Conservation (phyloP, 1,140 invertebrate genomes). For the Drosophila asahinai region DNA sequence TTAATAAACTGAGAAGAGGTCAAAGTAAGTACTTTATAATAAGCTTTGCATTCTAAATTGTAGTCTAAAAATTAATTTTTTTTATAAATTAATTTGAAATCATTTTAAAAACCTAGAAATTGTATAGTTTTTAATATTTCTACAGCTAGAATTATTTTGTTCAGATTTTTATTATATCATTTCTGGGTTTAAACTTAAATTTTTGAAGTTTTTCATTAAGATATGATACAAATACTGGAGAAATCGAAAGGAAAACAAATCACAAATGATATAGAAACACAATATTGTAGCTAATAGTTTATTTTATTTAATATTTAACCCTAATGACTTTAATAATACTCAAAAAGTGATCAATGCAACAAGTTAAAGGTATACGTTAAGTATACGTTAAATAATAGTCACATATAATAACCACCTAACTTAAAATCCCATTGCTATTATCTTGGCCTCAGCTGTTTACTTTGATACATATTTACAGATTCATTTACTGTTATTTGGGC, state of each 20-base stretch:
- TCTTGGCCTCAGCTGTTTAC: constrained; percentile 8
- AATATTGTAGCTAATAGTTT: too few relatives aligned
- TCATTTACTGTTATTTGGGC: constrained; percentile 17
- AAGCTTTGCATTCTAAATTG: neutral
- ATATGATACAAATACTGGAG: neutral
- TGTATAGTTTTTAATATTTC: neutral
- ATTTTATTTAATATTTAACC: too few relatives aligned
- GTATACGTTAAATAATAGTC: too few relatives aligned
- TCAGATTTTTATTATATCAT: too few relatives aligned
- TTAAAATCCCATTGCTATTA: neutral
- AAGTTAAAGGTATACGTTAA: too few relatives aligned
- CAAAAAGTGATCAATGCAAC: neutral
- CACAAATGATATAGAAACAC: too few relatives aligned
- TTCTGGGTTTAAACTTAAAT: neutral
- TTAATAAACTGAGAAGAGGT: neutral
- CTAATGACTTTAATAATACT: neutral
- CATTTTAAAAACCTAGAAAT: neutral
- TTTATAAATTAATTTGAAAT: too few relatives aligned
- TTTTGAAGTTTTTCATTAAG: neutral
- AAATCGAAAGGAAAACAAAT: neutral
- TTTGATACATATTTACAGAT: constrained; percentile 20
- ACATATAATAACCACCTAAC: neutral
- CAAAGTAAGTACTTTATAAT: neutral
- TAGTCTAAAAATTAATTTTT: neutral
- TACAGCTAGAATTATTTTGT: neutral